These are phyloP conservation scores for Megaustenia siamemsis DNA, from an alignment of 2,888 invertebrate genomes.

Conservation along the genomic window DNA sequence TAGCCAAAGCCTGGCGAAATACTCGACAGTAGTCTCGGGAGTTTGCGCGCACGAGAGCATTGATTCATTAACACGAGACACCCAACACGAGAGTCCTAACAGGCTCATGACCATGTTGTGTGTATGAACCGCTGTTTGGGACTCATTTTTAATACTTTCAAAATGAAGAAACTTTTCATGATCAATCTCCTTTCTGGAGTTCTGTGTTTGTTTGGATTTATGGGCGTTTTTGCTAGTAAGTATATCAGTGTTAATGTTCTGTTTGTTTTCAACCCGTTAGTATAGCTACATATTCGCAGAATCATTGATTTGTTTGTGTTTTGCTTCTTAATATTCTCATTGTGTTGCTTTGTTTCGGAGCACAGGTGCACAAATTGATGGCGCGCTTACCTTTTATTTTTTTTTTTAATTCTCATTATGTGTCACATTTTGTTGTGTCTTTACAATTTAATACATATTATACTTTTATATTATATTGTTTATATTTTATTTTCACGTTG, in stretches of 20 bases:
- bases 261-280: not conserved
- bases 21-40: not conserved
- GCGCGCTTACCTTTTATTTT: too few relatives aligned
- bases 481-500: too few relatives aligned
- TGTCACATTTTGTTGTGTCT: too few relatives aligned
- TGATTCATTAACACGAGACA: not conserved
- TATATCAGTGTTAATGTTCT: not conserved
- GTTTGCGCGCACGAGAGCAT: not conserved
- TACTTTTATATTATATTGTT: too few relatives aligned
- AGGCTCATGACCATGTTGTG: too few relatives aligned
- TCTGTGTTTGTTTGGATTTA: constrained; percentile 1
- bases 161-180: not conserved
- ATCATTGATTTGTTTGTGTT: not conserved
- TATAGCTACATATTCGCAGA: not conserved
- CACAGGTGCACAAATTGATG: too few relatives aligned
- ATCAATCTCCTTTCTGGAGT: too few relatives aligned
- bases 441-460: too few relatives aligned
- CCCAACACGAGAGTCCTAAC: too few relatives aligned
- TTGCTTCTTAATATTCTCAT: not conserved
- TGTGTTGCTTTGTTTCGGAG: not conserved
- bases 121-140: too few relatives aligned
- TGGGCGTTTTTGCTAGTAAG: not conserved
- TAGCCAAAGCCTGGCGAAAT: not conserved
- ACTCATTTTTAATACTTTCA: not conserved
- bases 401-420: too few relatives aligned